These are phyloP conservation scores for Syrista parreyssii DNA, from an alignment of 2,888 invertebrate genomes.

Conservation along the genomic window DNA sequence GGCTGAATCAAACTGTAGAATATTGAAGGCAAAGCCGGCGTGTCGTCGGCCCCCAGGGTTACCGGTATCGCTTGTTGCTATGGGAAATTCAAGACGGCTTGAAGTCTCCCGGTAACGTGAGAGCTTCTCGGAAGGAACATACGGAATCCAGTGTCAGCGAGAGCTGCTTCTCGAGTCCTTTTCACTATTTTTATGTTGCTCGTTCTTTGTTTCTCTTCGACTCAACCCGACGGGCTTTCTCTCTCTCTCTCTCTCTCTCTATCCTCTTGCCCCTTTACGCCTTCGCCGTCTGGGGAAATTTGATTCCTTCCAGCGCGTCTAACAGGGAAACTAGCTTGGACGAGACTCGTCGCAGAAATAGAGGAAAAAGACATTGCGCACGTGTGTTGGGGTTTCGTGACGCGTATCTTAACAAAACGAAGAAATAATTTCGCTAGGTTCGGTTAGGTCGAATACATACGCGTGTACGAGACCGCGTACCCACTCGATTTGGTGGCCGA, in stretches of 20 bases:
- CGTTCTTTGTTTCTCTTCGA: not conserved
- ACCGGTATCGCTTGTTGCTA: constrained; percentile 27
- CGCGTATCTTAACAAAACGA: not conserved
- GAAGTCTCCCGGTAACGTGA: constrained; percentile 27
- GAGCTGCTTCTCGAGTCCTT: not conserved
- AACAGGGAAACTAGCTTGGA: not conserved
- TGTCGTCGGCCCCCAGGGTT: not conserved
- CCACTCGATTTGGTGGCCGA: constrained; percentile 3
- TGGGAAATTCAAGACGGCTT: constrained; percentile 30
- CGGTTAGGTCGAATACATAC: not conserved
- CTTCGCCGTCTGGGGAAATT: constrained; percentile 6
- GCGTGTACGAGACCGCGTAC: not conserved
- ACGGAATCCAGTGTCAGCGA: not conserved
- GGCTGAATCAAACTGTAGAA: constrained; percentile 1
- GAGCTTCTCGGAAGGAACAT: constrained; percentile 19
- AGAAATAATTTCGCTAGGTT: not conserved
- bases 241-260: constrained; percentile 2
- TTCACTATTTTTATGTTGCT: not conserved
- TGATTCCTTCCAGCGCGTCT: not conserved
- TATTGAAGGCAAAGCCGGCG: not conserved
- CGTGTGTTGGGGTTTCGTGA: not conserved
- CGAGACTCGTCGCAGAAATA: constrained; percentile 1
- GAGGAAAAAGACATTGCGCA: constrained; percentile 3
- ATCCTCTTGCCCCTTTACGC: not conserved
- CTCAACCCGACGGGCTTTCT: too few species aligned